Conservation (phyloP, 2,888 invertebrate genomes). For the Ectemnius lituratus region DNA sequence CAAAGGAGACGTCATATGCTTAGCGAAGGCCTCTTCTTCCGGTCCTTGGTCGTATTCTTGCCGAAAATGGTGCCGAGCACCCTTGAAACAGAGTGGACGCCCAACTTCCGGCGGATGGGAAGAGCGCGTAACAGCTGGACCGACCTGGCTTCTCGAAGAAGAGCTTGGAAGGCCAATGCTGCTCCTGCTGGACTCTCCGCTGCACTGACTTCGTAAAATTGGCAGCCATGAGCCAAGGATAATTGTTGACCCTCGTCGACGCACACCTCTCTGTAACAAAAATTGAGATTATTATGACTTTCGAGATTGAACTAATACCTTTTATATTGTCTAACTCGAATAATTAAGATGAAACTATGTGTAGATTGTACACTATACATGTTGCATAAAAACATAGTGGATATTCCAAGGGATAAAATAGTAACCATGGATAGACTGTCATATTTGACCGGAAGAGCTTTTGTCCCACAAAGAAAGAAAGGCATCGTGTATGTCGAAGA, state of each 20-base stretch:
- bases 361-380: too few species aligned
- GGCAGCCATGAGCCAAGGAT: constrained; percentile 87
- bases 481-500: background rate
- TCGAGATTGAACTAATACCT: too few species aligned
- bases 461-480: constrained; percentile 10
- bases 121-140: constrained; percentile 84
- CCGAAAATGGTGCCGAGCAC: constrained; percentile 89
- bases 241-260: constrained; percentile 90
- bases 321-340: too few species aligned
- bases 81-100: constrained; percentile 88
- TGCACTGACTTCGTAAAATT: constrained; percentile 91
- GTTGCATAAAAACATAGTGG: too few species aligned
- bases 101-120: constrained; percentile 85
- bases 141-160: constrained; percentile 87
- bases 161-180: constrained; percentile 88
- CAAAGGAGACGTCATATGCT: constrained; percentile 83
- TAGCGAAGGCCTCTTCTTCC: constrained; percentile 88
- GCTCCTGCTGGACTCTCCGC: constrained; percentile 91
- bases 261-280: constrained; percentile 83
- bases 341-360: too few species aligned
- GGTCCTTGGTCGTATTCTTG: constrained; percentile 86
- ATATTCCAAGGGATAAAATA: too few species aligned
- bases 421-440: too few species aligned
- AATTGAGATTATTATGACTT: background rate
- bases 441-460: background rate